Base-by-base conservation (phyloP, 2,797 vertebrate genomes). In the Mormyrus hasselquistii region DNA sequence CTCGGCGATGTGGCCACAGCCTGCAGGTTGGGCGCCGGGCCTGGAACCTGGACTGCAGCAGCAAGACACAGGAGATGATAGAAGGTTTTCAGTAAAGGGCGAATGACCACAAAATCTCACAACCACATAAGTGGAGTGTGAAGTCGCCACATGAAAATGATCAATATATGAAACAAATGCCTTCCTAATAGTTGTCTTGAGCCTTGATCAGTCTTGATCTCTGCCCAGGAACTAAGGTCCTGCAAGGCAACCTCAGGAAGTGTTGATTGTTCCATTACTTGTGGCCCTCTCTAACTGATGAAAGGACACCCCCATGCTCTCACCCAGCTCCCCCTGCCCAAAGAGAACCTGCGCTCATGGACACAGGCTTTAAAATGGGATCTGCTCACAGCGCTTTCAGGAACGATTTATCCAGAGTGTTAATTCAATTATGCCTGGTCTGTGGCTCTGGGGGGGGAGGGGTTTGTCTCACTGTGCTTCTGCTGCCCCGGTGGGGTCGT, bases 21-120 rank as follows among this genome's bases (percentile, higher is more conserved):
- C 76, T 96, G 97, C 89, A 99, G 95, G 91, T 99, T 99, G 1
- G 98, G 97, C 89, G 98, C 97, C 0, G 99, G 98, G 14, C 98
- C 98, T 0, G 99, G 98, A 1, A 99, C 98, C 94, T 99, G 98
- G 90, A 99, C 99, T 99, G 92, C 44, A 94, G 22, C 85, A 52
- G 2, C 79, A 69, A 47, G 57, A 41, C 6, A 89, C 5, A 34
- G 12, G 7, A 34, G 25, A 89, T 25, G 6, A 19, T 49, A 49
- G 10, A 57, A 34, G 10, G 84, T 49, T 86, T 38, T 19, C 83
- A 25, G 29, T 53, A 38, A 19, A 86, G 14, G 12, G 84, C 25
- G 62, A 41, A 85, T 49, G 19, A 49, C 44, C 41, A 22, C 2
- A n/a, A 49, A 22, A 44, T 38, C 76, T 41, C 2, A 41, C n/a